Evolutionary conservation across 2,113 vertebrate species (phyloP).

Genomic region (Excalfactoria chinensis): DNA sequence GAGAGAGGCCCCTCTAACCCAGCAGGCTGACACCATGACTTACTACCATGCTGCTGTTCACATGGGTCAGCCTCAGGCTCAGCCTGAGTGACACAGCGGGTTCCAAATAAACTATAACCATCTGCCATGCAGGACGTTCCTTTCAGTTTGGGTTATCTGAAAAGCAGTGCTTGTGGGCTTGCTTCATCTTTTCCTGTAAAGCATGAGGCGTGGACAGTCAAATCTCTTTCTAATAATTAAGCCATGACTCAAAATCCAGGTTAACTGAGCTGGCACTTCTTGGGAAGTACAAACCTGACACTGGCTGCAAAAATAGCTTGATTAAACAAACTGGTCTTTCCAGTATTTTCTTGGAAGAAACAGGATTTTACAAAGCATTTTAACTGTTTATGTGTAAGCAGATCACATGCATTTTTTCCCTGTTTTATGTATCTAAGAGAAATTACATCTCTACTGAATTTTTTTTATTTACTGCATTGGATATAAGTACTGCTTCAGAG

Average conservation of each 20-base stretch:
- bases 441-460: background rate
- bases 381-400: background rate
- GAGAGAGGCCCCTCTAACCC: background rate
- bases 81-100: conserved; percentile 27
- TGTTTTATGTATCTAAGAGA: background rate
- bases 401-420: background rate
- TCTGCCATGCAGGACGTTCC: background rate
- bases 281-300: background rate
- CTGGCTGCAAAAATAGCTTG: background rate
- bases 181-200: conserved; percentile 46
- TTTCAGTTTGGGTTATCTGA: background rate
- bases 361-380: background rate
- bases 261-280: background rate
- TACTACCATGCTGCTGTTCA: background rate
- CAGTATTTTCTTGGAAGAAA: background rate
- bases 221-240: conserved; percentile 14
- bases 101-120: conserved; percentile 45
- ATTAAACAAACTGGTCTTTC: background rate
- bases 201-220: background rate
- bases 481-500: background rate
- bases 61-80: background rate
- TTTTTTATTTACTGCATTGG: background rate
- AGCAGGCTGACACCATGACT: background rate
- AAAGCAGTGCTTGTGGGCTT: background rate
- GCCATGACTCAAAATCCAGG: background rate